phyloP scores from a whole-genome alignment of 1,140 invertebrate genomes.

The Hylyphantes graminicola region DNA sequence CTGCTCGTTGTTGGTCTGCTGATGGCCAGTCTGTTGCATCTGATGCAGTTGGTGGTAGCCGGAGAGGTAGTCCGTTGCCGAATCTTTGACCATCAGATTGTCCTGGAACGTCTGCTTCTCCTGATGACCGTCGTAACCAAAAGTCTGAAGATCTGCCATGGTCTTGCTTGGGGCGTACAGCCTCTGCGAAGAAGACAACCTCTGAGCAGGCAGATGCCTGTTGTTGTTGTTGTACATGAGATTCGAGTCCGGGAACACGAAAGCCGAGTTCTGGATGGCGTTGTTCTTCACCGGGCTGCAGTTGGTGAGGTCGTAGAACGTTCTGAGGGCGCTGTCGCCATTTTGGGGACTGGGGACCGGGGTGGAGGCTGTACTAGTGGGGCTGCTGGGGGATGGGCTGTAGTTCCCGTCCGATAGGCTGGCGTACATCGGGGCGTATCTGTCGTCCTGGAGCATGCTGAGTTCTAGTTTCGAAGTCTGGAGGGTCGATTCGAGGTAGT shows the following conservation, averaged over 20 bases:
- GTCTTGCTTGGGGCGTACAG: conserved; percentile 26
- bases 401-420: conserved; percentile 44
- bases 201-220: background rate
- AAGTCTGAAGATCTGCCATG: conserved; percentile 22
- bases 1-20: background rate
- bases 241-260: conserved; percentile 27
- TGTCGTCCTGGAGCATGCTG: background rate
- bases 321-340: conserved; percentile 3
- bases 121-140: conserved; percentile 9
- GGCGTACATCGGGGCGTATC: conserved; percentile 11
- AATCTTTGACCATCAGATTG: background rate
- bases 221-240: background rate
- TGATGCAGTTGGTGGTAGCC: background rate
- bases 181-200: background rate
- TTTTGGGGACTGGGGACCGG: conserved; percentile 17
- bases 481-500: conserved; percentile 15
- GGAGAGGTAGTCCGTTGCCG: background rate
- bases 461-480: conserved; percentile 23
- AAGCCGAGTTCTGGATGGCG: background rate
- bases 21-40: conserved; percentile 5
- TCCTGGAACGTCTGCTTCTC: background rate
- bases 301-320: conserved; percentile 47
- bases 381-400: conserved; percentile 36
- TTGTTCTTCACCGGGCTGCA: conserved; percentile 25
- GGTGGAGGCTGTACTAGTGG: conserved; percentile 19